A percentile compares a stretch with the other conserved stretches of the same genome.
Conservation (phyloP, 2,113 vertebrate species). For the Bos indicus region DNA sequence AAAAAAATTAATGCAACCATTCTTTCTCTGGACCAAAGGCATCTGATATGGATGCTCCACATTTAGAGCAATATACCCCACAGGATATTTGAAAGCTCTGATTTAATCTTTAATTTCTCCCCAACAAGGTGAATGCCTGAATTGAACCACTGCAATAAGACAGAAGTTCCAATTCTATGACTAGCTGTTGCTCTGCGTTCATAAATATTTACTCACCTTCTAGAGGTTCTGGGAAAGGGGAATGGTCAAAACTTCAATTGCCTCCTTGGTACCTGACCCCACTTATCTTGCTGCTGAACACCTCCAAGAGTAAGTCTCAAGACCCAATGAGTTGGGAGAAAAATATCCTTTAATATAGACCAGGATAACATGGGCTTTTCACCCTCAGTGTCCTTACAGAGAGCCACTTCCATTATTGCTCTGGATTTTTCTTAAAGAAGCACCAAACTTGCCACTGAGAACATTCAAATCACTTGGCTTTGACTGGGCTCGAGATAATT, state of each 20-base stretch:
- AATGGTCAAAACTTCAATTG: not conserved
- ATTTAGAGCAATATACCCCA: conserved; percentile 49
- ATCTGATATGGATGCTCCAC: conserved; percentile 49
- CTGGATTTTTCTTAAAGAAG: not conserved
- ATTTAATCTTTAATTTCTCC: conserved; percentile 75
- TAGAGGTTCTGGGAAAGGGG: not conserved
- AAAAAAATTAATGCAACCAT: conserved; percentile 41
- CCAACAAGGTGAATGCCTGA: conserved; percentile 54
- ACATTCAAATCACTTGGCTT: not conserved
- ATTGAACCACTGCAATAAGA: not conserved
- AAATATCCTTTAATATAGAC: not conserved
- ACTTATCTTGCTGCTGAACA: not conserved
- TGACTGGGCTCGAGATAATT: not conserved
- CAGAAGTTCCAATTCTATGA: not conserved
- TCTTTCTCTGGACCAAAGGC: conserved; percentile 52
- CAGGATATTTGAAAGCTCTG: conserved; percentile 74
- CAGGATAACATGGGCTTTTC: not conserved
- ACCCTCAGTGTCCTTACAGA: not conserved
- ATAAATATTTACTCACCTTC: not conserved
- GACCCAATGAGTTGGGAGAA: not conserved
- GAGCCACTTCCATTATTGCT: accelerated
- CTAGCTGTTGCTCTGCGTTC: not conserved
- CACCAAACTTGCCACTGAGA: not conserved
- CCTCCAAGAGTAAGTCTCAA: not conserved
- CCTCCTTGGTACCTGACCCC: not conserved